Conservation (phyloP, 2,113 vertebrate genomes). For the Cottus gobio region DNA sequence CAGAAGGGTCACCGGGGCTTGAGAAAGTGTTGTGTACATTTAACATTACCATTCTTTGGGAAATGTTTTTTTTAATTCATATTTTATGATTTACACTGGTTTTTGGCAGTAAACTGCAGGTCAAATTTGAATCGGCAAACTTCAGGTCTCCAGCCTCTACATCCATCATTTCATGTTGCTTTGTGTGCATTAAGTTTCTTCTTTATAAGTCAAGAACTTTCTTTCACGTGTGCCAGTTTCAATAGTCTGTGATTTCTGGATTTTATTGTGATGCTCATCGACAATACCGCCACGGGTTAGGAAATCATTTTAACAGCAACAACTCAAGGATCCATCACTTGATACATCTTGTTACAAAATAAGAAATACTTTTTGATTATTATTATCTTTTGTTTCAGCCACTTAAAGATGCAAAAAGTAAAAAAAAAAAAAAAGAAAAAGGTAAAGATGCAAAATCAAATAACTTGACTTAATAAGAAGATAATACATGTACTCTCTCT, state of each 20-base stretch:
- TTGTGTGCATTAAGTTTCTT: slow-evolving; percentile 19
- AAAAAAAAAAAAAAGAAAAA: slow-evolving; percentile 45
- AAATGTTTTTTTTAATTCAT: slow-evolving; percentile 26
- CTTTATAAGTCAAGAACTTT: slow-evolving; percentile 36
- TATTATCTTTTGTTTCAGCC: slow-evolving; percentile 46
- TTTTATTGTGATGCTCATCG: slow-evolving; percentile 70
- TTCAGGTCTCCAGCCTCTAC: slow-evolving; percentile 7
- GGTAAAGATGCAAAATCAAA: slow-evolving; percentile 56
- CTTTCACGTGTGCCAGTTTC: slow-evolving; percentile 40
- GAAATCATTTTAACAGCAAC: slow-evolving; percentile 71
- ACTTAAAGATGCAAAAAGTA: slow-evolving; percentile 61
- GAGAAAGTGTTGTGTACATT: slow-evolving; percentile 8
- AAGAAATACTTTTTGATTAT: slow-evolving; percentile 62
- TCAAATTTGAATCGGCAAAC: slow-evolving; percentile 3
- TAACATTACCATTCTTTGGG: slow-evolving; percentile 30
- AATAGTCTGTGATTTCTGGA: slow-evolving; percentile 63
- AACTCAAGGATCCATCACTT: slow-evolving; percentile 68
- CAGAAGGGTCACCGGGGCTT: background rate
- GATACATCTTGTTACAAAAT: slow-evolving; percentile 74
- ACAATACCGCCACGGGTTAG: slow-evolving; percentile 60
- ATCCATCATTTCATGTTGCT: background rate
- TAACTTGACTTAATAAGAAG: slow-evolving; percentile 66
- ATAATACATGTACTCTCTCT: slow-evolving; percentile 74
- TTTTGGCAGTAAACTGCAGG: slow-evolving; percentile 17
- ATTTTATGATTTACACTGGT: background rate